phyloP scores from a whole-genome alignment of 2,888 invertebrate species.

The Lepidochrysops patricia region DNA sequence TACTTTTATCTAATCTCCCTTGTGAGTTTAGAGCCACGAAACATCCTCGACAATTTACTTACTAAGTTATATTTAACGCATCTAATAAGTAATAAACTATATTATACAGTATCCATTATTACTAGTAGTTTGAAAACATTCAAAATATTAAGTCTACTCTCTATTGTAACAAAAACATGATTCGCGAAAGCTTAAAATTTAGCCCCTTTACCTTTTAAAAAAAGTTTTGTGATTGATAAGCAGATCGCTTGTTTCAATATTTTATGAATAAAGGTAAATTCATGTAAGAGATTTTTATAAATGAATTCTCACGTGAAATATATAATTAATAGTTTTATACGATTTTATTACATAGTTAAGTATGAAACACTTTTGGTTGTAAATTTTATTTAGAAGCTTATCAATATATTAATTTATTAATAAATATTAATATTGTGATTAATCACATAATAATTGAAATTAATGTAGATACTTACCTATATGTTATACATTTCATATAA shows the following conservation, averaged over 20 bases:
- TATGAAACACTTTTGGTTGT: conserved; percentile 49
- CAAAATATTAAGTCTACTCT: too few relatives aligned
- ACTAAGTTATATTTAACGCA: too few relatives aligned
- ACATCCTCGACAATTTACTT: conserved; percentile 56
- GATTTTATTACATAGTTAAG: conserved; percentile 58
- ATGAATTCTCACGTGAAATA: conserved; percentile 50
- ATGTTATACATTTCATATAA: not conserved
- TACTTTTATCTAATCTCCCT: conserved; percentile 29
- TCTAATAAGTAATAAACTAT: too few relatives aligned
- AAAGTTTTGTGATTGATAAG: too few relatives aligned
- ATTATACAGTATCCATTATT: too few relatives aligned
- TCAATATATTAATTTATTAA: conserved; percentile 40
- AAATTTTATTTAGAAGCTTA: conserved; percentile 34
- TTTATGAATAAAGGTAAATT: conserved; percentile 26
- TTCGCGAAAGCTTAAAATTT: too few relatives aligned
- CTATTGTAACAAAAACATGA: too few relatives aligned
- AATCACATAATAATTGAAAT: not conserved
- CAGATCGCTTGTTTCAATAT: too few relatives aligned
- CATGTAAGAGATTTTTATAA: conserved; percentile 59
- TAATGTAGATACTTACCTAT: not conserved
- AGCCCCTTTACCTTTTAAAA: too few relatives aligned
- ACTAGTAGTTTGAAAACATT: too few relatives aligned
- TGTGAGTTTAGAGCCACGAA: conserved; percentile 55
- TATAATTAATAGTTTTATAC: conserved; percentile 43
- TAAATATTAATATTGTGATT: conserved; percentile 32